Evolutionary conservation across 1,140 invertebrate species (phyloP).

Genomic region (Lucilia cuprina): DNA sequence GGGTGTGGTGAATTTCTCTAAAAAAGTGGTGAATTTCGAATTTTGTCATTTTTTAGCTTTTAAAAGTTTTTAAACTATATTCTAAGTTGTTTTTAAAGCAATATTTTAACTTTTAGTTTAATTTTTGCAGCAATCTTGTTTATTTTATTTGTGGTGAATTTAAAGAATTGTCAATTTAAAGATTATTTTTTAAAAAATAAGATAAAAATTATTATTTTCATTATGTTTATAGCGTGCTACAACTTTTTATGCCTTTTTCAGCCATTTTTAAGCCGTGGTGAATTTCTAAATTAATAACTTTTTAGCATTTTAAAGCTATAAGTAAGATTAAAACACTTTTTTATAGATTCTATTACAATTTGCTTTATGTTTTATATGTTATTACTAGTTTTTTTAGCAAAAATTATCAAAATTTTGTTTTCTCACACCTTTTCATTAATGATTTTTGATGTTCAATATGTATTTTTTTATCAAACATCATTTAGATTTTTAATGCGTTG

Average conservation of each 20-base stretch:
- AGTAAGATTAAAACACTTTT: no score
- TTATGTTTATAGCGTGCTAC: no score
- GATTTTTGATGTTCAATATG: background rate
- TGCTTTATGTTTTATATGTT: no score
- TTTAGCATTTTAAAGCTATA: no score
- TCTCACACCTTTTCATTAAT: background rate
- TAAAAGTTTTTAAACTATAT: background rate
- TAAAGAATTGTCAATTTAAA: no score
- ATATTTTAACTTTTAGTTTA: background rate
- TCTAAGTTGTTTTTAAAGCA: background rate
- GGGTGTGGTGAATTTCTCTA: background rate
- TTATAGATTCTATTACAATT: no score
- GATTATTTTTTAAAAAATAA: no score
- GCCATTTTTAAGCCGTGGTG: background rate
- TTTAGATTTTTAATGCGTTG: constrained; percentile 39
- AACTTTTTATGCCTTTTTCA: no score
- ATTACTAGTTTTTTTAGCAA: no score
- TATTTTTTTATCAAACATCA: background rate
- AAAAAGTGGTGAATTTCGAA: background rate
- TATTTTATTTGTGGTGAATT: no score
- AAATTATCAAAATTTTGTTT: constrained; percentile 20
- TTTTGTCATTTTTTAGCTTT: background rate
- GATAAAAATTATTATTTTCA: no score
- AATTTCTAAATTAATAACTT: background rate
- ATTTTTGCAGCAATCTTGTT: no score